phyloP scores from a whole-genome alignment of 2,888 invertebrate genomes.

The Volucella inflata region DNA sequence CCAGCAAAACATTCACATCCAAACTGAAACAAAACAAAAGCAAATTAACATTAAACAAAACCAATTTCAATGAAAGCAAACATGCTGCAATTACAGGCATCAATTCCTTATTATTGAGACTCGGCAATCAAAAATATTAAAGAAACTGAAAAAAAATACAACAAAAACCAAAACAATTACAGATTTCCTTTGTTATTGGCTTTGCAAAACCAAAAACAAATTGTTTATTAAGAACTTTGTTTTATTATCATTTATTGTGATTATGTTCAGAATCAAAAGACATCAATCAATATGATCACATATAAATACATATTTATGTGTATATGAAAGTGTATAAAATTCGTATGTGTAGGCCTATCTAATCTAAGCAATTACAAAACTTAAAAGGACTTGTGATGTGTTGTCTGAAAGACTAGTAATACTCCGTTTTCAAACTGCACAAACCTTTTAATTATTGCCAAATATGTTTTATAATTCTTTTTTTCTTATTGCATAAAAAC shows the following conservation, averaged over 20 bases:
- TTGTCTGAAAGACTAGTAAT: slow-evolving; percentile 20
- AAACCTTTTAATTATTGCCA: slow-evolving; percentile 61
- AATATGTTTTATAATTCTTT: slow-evolving; percentile 31
- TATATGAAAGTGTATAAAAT: slow-evolving; percentile 2
- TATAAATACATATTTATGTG: background rate
- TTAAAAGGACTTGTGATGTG: slow-evolving; percentile 29
- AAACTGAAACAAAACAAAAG: slow-evolving; percentile 1
- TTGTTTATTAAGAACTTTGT: slow-evolving; percentile 9
- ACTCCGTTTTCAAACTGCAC: slow-evolving; percentile 75
- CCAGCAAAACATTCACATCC: slow-evolving; percentile 9
- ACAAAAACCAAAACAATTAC: slow-evolving; percentile 45
- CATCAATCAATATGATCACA: slow-evolving; percentile 32
- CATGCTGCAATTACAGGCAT: slow-evolving; percentile 33
- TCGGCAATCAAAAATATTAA: slow-evolving; percentile 14
- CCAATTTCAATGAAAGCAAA: slow-evolving; percentile 6
- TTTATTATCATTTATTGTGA: background rate
- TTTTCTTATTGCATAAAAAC: slow-evolving; percentile 32
- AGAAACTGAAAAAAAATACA: slow-evolving; percentile 20
- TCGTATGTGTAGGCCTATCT: slow-evolving; percentile 22
- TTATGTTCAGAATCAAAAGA: slow-evolving; percentile 74
- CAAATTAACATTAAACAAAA: slow-evolving; percentile 24
- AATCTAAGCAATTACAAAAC: slow-evolving; percentile 21
- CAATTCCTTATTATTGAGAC: slow-evolving; percentile 1
- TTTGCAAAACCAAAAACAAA: slow-evolving; percentile 38
- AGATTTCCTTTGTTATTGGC: slow-evolving; percentile 54